Conservation (phyloP, 2,888 invertebrate species). For the Spicauda simplicius region DNA sequence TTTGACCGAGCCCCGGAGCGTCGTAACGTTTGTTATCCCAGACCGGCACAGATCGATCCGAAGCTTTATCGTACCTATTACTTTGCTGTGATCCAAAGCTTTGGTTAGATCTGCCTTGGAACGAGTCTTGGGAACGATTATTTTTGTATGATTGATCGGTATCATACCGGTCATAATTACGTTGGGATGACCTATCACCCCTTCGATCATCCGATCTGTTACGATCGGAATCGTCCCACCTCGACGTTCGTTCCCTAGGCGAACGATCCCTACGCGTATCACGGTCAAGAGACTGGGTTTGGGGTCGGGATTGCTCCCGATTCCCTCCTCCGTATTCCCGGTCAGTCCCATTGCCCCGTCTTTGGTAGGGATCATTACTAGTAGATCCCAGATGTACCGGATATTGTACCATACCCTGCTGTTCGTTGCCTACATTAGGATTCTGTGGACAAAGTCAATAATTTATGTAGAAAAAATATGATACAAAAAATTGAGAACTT, state of each 20-base stretch:
- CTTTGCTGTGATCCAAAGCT: slow-evolving; percentile 4
- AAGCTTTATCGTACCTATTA: slow-evolving; percentile 11
- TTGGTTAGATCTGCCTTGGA: slow-evolving; percentile 8
- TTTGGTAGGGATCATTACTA: slow-evolving; percentile 6
- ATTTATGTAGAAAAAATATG: slow-evolving; percentile 9
- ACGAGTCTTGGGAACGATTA: slow-evolving; percentile 6
- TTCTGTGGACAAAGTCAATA: slow-evolving; percentile 41
- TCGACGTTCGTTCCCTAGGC: background rate
- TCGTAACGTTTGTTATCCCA: background rate
- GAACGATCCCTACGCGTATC: background rate
- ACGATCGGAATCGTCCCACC: slow-evolving; percentile 15
- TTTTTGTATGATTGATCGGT: background rate
- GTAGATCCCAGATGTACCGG: slow-evolving; percentile 18
- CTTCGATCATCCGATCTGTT: background rate
- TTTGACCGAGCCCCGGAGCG: background rate
- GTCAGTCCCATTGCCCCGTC: background rate
- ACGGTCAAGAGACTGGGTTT: slow-evolving; percentile 5
- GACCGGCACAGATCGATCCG: background rate
- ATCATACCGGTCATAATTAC: slow-evolving; percentile 6
- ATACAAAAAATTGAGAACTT: background rate
- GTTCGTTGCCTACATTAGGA: slow-evolving; percentile 33
- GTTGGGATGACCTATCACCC: slow-evolving; percentile 6
- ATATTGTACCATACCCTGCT: slow-evolving; percentile 29
- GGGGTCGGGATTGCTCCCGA: background rate
- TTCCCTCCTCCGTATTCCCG: background rate